phyloP scores from a whole-genome alignment of 2,113 vertebrate species.

The Daubentonia madagascariensis region DNA sequence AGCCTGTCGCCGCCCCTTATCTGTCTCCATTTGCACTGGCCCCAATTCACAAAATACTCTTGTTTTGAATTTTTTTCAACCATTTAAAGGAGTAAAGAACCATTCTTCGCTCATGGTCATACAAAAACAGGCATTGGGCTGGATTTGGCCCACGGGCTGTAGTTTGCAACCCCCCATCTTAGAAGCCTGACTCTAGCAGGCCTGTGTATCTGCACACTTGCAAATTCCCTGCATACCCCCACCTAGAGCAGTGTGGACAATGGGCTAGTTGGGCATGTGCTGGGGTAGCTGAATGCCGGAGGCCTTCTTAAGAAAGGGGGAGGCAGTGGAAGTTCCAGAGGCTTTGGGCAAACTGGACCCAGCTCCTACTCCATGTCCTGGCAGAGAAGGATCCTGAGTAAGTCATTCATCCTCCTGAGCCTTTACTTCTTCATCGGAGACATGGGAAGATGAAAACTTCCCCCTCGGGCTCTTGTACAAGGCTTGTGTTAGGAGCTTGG shows the following conservation, averaged over 20 bases:
- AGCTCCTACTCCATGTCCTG: neutral
- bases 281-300: neutral
- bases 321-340: neutral
- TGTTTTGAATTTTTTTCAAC: neutral
- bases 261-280: neutral
- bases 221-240: neutral
- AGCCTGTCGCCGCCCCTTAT: neutral
- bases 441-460: neutral
- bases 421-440: neutral
- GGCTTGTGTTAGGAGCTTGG: neutral
- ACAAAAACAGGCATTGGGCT: neutral
- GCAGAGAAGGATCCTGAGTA: neutral
- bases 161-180: neutral
- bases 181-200: neutral
- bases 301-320: neutral
- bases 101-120: neutral
- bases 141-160: fast-evolving
- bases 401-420: neutral
- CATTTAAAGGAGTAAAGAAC: neutral
- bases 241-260: neutral
- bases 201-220: fast-evolving
- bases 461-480: neutral
- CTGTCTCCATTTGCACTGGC: fast-evolving
- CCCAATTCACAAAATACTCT: neutral
- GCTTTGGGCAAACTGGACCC: neutral